Evolutionary conservation across 2,888 invertebrate species (phyloP), one percentile per base, ranked within the genome.

Genomic region (Platycheirus rosarum): DNA sequence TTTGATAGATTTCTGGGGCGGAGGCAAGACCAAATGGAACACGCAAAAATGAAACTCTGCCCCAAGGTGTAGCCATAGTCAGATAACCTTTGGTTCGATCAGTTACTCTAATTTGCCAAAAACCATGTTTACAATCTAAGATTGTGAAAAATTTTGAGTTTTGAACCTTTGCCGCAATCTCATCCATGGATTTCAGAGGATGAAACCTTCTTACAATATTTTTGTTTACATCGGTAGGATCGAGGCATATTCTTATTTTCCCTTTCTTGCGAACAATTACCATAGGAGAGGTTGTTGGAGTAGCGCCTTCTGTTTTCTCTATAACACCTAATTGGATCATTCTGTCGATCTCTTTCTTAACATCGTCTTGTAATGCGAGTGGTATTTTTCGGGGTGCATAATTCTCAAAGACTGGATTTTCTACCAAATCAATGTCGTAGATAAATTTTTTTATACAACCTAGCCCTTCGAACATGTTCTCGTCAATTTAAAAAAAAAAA

Each of bases 1-100:
- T 60, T 55, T 77, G 79, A 44, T 78, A 85, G 46, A 87, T 85
- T 87, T 88, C 87, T n/a, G n/a, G n/a, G n/a, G n/a, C n/a, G 84
- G 49, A 65, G 1, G 48, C 48, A 35, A 63, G 63, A 18, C 63
- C 63, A 63, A 66, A 74, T 40, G 57, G 68, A 8, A 57, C 18
- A 13, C 74, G n/a, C 44, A 14, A 20, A 35, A 46, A 85, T 1
- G 46, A 65, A 20, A 84, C 84, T 65, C 37, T 73, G 11, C 77
- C 84, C 74, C 75, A 71, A n/a, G 69, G 65, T 23, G 74, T 80
- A 8, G 49, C 49, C 42, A 65, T 87, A 86, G 73, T 44, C n/a
- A 51, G 42, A 42, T 51, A 69, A 66, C 53, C 26, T 51, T 75
- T 46, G 23, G 85, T 85, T n/a, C 84, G 74, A 13, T 85, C 57